These are phyloP conservation scores for Fratercula arctica DNA, from an alignment of 2,797 vertebrate genomes.

Conservation along the genomic window DNA sequence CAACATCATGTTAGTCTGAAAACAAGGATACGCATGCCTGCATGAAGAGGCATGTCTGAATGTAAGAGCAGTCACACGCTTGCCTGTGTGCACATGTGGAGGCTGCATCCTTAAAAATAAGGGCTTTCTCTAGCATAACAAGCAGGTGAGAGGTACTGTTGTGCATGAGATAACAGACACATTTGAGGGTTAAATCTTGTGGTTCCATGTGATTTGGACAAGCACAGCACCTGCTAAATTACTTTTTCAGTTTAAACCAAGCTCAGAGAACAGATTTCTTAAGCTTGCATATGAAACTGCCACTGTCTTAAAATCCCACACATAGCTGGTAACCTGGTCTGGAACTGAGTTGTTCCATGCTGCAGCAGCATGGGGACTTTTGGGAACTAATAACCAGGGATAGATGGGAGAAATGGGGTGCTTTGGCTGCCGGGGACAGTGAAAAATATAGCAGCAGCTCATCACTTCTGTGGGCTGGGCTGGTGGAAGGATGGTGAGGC, in stretches of 20 bases:
- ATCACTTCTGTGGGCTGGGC: background rate
- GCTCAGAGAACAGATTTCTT: background rate
- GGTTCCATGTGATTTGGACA: background rate
- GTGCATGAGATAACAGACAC: accelerated
- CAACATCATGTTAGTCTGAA: background rate
- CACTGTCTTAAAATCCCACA: background rate
- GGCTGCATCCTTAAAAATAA: background rate
- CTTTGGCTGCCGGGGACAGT: background rate
- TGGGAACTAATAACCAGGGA: background rate
- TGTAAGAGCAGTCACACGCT: background rate
- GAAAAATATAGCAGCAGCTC: background rate
- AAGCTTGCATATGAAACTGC: background rate
- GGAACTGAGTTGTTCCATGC: background rate
- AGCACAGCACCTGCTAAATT: background rate
- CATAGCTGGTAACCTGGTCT: background rate
- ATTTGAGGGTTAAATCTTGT: background rate
- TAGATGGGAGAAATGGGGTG: background rate
- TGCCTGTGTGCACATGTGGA: background rate
- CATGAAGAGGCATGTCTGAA: accelerated
- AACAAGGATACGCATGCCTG: too few species aligned
- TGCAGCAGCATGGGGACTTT: background rate
- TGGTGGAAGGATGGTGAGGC: background rate
- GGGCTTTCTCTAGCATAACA: background rate
- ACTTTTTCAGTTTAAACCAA: background rate
- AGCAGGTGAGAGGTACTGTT: background rate